Percentiles rank a stretch among this genome's conserved stretches.
These are phyloP conservation scores for Neoarius graeffei DNA, from an alignment of 2,113 vertebrate species.

Conservation along the genomic window DNA sequence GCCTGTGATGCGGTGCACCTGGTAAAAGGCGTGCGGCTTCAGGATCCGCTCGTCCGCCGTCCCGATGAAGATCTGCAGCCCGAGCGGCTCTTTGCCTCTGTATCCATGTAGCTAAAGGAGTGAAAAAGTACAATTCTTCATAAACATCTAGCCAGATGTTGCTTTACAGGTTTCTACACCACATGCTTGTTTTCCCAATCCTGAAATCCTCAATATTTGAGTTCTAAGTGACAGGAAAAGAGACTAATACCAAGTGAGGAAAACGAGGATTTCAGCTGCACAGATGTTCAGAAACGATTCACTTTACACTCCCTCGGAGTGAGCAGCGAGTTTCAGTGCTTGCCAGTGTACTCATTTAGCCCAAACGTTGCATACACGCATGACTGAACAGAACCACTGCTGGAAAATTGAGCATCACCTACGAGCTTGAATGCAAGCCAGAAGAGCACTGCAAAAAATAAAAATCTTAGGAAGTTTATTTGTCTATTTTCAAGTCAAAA, in stretches of 20 bases:
- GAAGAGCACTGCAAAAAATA: too few relatives aligned
- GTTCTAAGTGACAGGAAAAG: not conserved
- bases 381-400: conserved; percentile 45
- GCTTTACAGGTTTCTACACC: not conserved
- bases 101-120: conserved; percentile 87
- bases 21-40: conserved; percentile 97
- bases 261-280: conserved; percentile 1
- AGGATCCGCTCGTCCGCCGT: conserved; percentile 95
- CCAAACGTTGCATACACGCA: conserved; percentile 18
- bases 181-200: not conserved
- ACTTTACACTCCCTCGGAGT: not conserved
- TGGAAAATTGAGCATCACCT: conserved; percentile 47
- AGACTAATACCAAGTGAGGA: not conserved
- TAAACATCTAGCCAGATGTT: too few relatives aligned
- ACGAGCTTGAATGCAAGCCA: conserved; percentile 54
- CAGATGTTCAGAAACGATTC: conserved; percentile 1
- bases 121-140: not conserved
- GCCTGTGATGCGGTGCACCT: conserved; percentile 96
- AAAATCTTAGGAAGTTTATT: too few relatives aligned
- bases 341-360: conserved; percentile 18
- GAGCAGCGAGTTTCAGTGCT: not conserved
- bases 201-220: not conserved
- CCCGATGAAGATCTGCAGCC: conserved; percentile 97
- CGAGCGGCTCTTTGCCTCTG: conserved; percentile 91
- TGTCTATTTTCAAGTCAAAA: too few relatives aligned